Evolutionary conservation across 2,797 vertebrate genomes (phyloP), one percentile per base, ranked within the genome.

Genomic region (Epinephelus coioides): DNA sequence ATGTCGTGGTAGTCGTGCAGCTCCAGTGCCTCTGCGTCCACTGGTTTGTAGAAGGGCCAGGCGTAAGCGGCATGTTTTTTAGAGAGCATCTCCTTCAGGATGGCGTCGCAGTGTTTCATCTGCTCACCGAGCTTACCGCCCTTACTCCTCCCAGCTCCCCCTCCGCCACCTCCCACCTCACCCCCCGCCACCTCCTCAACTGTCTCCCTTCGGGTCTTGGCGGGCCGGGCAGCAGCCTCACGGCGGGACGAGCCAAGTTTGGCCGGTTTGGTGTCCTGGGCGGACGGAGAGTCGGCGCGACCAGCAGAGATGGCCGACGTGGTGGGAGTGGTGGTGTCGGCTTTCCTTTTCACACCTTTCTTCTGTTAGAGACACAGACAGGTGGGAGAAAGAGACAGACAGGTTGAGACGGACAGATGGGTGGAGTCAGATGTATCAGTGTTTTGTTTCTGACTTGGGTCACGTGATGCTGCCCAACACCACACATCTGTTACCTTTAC

Each of bases 331-430:
- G 98, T 99, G 0, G 98, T 99, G 95, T 99, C 98, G 0, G 98
- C 98, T 98, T 99, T 99, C 96, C 98, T 93, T 91, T 99, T 99
- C 88, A 99, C 98, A 3, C 98, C 98, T 93, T 99, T 99, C 95
- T 98, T 99, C 98, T 99, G 93, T 27, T 88, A 87, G 68, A 76
- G 25, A 80, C 0, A n/a, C 38, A 54, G 49, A 47, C 55, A 72
- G 23, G 21, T 18, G 2, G 2, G 34, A 34, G 8, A 21, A 3
- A 25, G 2, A 4, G n/a, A 57, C 2, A 46, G 46, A 12, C 6
- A 2, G 27, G 1, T 0, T 3, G 25, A 18, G n/a, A 17, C 0
- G 27, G 68, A 51, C 17, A 43, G 50, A 14, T 40, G 2, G 6
- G 15, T 10, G 13, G 38, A 40, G 38, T 9, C 38, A 11, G 38